Base-by-base conservation (phyloP, 2,113 vertebrate species). In the Saguinus midas region DNA sequence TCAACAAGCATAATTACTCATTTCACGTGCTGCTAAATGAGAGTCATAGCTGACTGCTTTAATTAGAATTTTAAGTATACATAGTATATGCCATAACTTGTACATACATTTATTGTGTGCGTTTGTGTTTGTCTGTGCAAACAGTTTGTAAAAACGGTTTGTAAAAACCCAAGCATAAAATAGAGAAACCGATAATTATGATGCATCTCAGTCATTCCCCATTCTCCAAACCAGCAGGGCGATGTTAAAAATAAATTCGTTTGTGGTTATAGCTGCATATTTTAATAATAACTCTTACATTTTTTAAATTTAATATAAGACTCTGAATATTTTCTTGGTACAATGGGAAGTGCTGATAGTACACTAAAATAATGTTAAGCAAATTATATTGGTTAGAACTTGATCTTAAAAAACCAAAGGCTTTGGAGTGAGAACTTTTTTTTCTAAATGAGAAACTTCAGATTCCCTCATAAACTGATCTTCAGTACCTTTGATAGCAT, bases 61-160 rank as follows among this genome's bases (percentile, higher is more conserved):
- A 86, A 96, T 97, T 92, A 91, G 87, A 97, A 88, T 90, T 90
- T 79, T 94, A 95, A 94, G 87, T 81, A 70, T 94, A 94, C 48
- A 52, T 86, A n/a, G 85, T 58, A 45, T 72, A 45, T 76, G 83
- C 52, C 73, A 45, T 87, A 92, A 66, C 73, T 75, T n/a, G 57
- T 72, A 17, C 70, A 20, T 61, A 27, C 35, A 50, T 90, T 95
- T n/a, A 45, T 35, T 76, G 58, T 32, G 55, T 83, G 21, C 7
- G 21, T 87, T 87, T 90, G 76, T 72, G 50, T 64, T 45, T 79
- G 27, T 25, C 14, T 23, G 45, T 61, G 11, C 17, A 29, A 43
- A 43, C 43, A 79, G 84, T 78, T 92, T 88, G 64, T 72, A 76
- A 58, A 90, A 95, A 52, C 12, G 37, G 37, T 40, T 40, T 88